phyloP scores from a whole-genome alignment of 2,797 vertebrate species.

The Gallinago nigripennis region DNA sequence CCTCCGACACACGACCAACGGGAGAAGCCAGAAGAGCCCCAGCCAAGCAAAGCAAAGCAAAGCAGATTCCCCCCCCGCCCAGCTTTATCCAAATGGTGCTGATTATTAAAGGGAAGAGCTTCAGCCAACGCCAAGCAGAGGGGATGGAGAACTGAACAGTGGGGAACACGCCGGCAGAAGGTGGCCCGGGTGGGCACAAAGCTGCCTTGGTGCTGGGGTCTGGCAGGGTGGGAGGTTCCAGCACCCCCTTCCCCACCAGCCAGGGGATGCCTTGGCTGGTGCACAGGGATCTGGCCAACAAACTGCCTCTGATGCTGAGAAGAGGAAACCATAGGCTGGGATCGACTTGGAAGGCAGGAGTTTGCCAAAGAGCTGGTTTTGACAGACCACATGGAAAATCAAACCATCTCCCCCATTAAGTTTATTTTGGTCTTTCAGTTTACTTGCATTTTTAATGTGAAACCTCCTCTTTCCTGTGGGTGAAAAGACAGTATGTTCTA shows the following conservation, averaged over 20 bases:
- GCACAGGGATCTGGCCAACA: background rate
- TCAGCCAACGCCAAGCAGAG: accelerated
- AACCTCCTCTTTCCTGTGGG: constrained; percentile 12
- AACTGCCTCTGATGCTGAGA: background rate
- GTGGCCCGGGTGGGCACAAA: accelerated
- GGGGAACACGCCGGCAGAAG: background rate
- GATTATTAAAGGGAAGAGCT: background rate
- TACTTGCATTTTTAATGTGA: background rate
- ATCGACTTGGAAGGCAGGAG: background rate
- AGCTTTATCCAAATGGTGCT: background rate
- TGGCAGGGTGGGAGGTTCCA: background rate
- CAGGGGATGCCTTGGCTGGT: background rate
- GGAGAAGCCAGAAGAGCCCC: background rate
- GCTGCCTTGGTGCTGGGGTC: accelerated
- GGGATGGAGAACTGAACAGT: accelerated
- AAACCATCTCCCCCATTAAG: background rate
- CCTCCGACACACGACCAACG: accelerated
- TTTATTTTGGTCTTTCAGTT: constrained; percentile 2
- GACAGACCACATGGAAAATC: background rate
- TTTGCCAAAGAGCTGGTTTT: background rate
- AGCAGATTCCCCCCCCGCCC: background rate
- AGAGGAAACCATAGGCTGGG: background rate
- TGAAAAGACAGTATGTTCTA: background rate
- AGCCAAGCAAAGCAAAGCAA: background rate
- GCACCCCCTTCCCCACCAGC: background rate